These are phyloP conservation scores for Enteromius fasciolatus DNA, from an alignment of 2,797 vertebrate genomes.

Conservation along the genomic window DNA sequence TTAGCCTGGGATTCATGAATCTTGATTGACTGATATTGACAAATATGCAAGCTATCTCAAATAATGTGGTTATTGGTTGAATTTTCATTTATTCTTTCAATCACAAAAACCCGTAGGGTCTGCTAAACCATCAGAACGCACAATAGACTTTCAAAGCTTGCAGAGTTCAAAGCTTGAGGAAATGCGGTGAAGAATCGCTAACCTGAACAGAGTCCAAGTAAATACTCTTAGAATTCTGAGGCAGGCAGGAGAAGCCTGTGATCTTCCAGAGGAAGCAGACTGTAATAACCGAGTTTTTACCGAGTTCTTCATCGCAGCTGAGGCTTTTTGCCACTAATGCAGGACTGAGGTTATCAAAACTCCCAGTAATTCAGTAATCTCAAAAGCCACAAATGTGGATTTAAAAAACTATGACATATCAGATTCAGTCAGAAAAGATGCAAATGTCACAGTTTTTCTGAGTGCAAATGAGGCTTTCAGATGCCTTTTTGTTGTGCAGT, in stretches of 20 bases:
- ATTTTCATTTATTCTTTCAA: background rate
- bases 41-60: background rate
- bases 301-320: background rate
- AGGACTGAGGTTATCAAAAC: background rate
- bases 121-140: slow-evolving; percentile 6
- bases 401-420: background rate
- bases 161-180: slow-evolving; percentile 13
- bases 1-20: background rate
- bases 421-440: background rate
- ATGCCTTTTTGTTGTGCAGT: background rate
- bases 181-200: background rate
- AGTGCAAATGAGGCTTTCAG: background rate
- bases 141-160: slow-evolving; percentile 18
- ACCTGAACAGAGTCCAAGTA: background rate
- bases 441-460: background rate
- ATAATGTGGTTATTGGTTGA: background rate
- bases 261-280: background rate
- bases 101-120: background rate
- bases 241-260: background rate
- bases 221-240: background rate
- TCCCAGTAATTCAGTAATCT: background rate
- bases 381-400: background rate
- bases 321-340: background rate
- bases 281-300: background rate
- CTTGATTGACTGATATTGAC: background rate